phyloP scores from a whole-genome alignment of 2,113 vertebrate genomes.

The Malurus elegans region DNA sequence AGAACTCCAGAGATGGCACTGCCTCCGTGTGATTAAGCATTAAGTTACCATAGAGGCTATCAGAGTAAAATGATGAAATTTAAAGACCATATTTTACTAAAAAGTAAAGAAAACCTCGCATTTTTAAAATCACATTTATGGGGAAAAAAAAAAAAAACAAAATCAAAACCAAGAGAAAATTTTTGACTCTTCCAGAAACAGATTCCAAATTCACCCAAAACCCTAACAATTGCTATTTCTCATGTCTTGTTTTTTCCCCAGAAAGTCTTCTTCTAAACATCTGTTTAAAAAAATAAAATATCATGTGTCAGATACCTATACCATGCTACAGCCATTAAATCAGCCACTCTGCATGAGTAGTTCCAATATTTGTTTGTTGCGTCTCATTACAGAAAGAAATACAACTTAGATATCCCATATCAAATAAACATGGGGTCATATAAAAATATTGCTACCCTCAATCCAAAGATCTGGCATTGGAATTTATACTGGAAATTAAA shows the following conservation, averaged over 20 bases:
- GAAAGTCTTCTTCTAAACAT: background rate
- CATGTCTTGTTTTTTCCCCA: background rate
- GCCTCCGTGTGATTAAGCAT: background rate
- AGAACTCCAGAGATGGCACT: background rate
- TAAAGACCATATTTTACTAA: background rate
- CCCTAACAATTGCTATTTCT: background rate
- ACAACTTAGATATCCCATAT: background rate
- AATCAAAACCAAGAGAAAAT: too few species aligned
- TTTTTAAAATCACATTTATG: background rate
- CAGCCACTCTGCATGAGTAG: background rate
- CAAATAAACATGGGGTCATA: background rate
- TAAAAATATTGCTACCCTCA: background rate
- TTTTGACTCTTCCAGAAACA: background rate
- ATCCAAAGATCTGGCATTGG: background rate
- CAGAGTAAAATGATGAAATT: background rate
- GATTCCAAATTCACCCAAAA: background rate
- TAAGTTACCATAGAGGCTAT: background rate
- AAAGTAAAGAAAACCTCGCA: background rate
- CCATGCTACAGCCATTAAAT: background rate
- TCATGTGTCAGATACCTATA: background rate
- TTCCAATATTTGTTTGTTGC: background rate
- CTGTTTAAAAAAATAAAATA: background rate
- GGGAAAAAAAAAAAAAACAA: rapidly evolving
- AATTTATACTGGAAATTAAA: background rate
- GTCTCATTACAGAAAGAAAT: background rate